Conservation (phyloP, 2,888 invertebrate genomes). For the Aricia artaxerxes region DNA sequence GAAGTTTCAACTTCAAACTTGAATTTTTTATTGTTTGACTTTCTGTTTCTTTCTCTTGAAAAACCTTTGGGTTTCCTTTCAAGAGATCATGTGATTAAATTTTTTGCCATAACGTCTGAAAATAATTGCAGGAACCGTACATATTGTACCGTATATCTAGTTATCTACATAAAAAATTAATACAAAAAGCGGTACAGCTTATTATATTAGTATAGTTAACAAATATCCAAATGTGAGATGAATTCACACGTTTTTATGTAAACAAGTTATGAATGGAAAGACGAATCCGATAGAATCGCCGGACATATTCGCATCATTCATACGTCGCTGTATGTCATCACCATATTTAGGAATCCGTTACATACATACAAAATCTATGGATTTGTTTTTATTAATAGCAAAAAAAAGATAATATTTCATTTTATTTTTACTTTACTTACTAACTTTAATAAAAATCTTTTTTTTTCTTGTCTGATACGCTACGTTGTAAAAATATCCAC, state of each 20-base stretch:
- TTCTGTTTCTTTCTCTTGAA: not conserved
- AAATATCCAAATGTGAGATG: conserved; percentile 1
- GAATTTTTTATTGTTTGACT: not conserved
- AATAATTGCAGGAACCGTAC: not conserved
- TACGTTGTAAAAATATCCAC: too few species aligned
- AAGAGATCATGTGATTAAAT: not conserved
- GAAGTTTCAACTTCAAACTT: not conserved
- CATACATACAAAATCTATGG: not conserved
- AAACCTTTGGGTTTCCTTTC: not conserved
- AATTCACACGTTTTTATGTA: not conserved
- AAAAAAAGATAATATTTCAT: too few species aligned
- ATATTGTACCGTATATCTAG: not conserved
- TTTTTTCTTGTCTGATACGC: too few species aligned
- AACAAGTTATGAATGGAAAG: conserved; percentile 1
- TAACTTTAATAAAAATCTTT: too few species aligned
- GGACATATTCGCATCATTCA: conserved; percentile 8
- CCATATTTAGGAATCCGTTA: conserved; percentile 1
- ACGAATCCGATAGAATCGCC: conserved; percentile 1
- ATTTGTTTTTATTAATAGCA: too few species aligned
- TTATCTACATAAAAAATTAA: not conserved
- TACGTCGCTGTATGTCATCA: conserved; percentile 4
- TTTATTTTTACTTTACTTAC: too few species aligned
- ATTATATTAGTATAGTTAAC: not conserved
- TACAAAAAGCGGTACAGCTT: not conserved
- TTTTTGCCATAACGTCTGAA: not conserved